Conservation (phyloP, 2,797 vertebrate species). For the Botia kubotai region DNA sequence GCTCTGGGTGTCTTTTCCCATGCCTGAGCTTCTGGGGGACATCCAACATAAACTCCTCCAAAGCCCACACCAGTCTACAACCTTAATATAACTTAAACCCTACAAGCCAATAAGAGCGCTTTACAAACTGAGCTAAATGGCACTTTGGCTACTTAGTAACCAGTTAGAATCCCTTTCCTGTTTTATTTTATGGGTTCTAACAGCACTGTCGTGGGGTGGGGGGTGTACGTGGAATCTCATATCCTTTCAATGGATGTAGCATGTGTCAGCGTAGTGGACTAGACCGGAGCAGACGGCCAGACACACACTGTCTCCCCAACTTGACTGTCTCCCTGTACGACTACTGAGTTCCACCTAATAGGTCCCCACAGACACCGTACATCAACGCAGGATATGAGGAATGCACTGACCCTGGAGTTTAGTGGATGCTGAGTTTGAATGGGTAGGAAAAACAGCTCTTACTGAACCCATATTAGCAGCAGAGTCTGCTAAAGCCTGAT, state of each 20-base stretch:
- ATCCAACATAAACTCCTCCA: slow-evolving; percentile 48
- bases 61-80: slow-evolving; percentile 25
- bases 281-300: slow-evolving; percentile 39
- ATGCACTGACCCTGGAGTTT: slow-evolving; percentile 3
- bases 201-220: not conserved
- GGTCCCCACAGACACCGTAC: slow-evolving; percentile 34
- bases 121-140: slow-evolving; percentile 30
- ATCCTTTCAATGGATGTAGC: slow-evolving; percentile 44
- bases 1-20: slow-evolving; percentile 36
- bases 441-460: slow-evolving; percentile 19
- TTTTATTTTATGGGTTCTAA: slow-evolving; percentile 21
- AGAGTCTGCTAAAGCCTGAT: not conserved
- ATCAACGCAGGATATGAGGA: slow-evolving; percentile 25
- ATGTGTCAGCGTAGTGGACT: slow-evolving; percentile 28
- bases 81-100: slow-evolving; percentile 38
- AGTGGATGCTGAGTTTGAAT: slow-evolving; percentile 25
- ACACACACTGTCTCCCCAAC: slow-evolving; percentile 33
- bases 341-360: slow-evolving; percentile 37
- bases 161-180: slow-evolving; percentile 1
- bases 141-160: slow-evolving; percentile 20
- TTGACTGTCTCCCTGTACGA: slow-evolving; percentile 35
- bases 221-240: slow-evolving; percentile 5
- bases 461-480: slow-evolving; percentile 20
- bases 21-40: slow-evolving; percentile 29
- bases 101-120: slow-evolving; percentile 34